Evolutionary conservation across 1,140 invertebrate genomes (phyloP), one percentile per base, ranked within the genome.

Genomic region (Mamestra configurata): DNA sequence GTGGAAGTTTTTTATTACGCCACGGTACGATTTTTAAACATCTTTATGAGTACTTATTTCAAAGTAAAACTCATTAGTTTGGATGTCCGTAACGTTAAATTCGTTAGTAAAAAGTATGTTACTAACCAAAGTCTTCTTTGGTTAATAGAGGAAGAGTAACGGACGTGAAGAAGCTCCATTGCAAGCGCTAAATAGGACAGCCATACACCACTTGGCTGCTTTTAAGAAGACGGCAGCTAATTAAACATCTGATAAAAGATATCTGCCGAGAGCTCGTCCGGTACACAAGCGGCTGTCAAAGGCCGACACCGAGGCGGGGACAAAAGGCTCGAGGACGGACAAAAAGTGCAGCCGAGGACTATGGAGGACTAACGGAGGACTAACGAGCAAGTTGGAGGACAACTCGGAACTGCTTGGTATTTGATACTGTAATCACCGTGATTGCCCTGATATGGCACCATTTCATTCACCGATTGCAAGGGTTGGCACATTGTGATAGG

Each of bases 1-100:
- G 8, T 64, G 4, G 35, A 64, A 57, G n/a, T 64, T 64, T 31
- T 64, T 64, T 64, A 64, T 64, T 64, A 64, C 11, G n/a, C 59
- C 31, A 10, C 35, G 18, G 31, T 8, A 37, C 15, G 4, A 37
- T 64, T 64, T 64, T 64, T 10, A 64, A 64, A 61, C n/a, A 64
- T 37, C 59, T 64, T 64, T 64, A 64, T 37, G 31, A 64, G 57
- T 18, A 31, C 31, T 64, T 37, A 37, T 64, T 64, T 64, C 35
- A 40, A 64, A 20, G 31, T 10, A 37, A 64, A 64, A 3, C 59
- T 64, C 31, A 37, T 64, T 64, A 18, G 24, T 5, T 10, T 55
- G 6, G 11, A 0, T 20, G 18, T 20, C 4, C 51, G 20, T 11
- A 24, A 24, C 11, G 15, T 15, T 1, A 46, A 46, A 46, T 15